phyloP scores from a whole-genome alignment of 2,113 vertebrate species.

The Rhea americana region DNA sequence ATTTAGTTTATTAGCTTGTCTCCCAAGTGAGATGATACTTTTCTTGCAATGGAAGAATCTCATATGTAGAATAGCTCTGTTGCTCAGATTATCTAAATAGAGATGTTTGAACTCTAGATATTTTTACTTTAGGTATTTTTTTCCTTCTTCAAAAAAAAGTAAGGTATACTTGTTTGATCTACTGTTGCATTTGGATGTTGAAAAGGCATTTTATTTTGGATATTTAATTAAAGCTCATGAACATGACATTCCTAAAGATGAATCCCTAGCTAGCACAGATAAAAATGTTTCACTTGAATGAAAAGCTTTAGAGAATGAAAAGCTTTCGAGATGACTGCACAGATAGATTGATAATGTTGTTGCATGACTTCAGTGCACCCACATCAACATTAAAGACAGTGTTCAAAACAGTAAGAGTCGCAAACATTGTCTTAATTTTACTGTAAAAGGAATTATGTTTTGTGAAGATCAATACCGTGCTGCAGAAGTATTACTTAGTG shows the following conservation, averaged over 20 bases:
- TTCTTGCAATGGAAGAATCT: background rate
- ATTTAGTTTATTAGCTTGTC: conserved; percentile 10
- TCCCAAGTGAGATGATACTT: background rate
- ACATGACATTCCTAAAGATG: background rate
- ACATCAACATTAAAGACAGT: conserved; percentile 22
- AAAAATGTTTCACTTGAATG: conserved; percentile 28
- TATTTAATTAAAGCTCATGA: conserved; percentile 25
- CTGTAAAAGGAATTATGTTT: conserved; percentile 25
- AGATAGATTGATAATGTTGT: background rate
- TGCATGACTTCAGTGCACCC: conserved; percentile 14
- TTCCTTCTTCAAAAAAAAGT: background rate
- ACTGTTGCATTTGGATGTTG: background rate
- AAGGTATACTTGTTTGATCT: background rate
- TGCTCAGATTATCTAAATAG: background rate
- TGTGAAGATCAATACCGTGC: conserved; percentile 16
- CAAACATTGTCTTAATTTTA: conserved; percentile 50
- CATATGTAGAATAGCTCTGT: background rate
- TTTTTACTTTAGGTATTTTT: background rate
- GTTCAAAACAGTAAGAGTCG: conserved; percentile 24
- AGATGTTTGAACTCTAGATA: background rate
- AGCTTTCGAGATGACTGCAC: conserved; percentile 7
- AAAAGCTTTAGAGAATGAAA: conserved; percentile 49
- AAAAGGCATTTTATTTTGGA: conserved; percentile 3
- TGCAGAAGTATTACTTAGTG: background rate
- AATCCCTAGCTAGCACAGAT: background rate